Evolutionary conservation across 2,797 vertebrate genomes (phyloP), one percentile per base, ranked within the genome.

Genomic region (Enteromius fasciolatus): DNA sequence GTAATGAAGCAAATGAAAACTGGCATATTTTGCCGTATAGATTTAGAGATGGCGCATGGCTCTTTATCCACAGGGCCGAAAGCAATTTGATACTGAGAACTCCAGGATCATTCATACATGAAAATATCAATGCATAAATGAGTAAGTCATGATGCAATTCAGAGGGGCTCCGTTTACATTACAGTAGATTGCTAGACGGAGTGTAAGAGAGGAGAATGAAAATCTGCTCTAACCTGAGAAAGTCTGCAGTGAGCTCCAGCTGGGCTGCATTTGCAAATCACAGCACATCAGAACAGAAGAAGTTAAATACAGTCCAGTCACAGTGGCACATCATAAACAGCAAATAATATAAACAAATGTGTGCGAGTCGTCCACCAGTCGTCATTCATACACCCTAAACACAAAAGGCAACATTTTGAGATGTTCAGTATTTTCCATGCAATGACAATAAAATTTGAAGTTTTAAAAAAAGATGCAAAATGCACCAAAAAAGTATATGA

Each of bases 51-150:
- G 73, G 31, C 8, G 15, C 33, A 25, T 11, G 23, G 57, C 54
- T 63, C 54, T 46, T 44, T 76, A 76, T 80, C 31, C n/a, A 70
- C 36, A 33, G 67, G n/a, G 48, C 77, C n/a, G 68, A 70, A 80
- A 70, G 52, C 25, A 70, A 70, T 70, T 61, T 57, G 36, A 79
- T 12, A 23, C 67, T 0, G 39, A 70, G 18, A 33, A 33, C 52
- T 20, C 15, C 11, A 69, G 66, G 70, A 59, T 61, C 67, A 80
- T 61, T 59, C 67, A 70, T n/a, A 80, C 67, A 61, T 70, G 25
- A 46, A 59, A 80, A 80, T 61, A 80, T 57, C 76, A 78, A 52
- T 52, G 46, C 31, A 11, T 76, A 61, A 39, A 25, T 17, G n/a
- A 68, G 77, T 68, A 57, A 69, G n/a, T 23, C 48, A 25, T 57